A percentile compares a stretch with the other conserved stretches of the same genome.
Evolutionary conservation across 2,113 vertebrate species (phyloP).

Genomic region (Gopherus evgoodei): DNA sequence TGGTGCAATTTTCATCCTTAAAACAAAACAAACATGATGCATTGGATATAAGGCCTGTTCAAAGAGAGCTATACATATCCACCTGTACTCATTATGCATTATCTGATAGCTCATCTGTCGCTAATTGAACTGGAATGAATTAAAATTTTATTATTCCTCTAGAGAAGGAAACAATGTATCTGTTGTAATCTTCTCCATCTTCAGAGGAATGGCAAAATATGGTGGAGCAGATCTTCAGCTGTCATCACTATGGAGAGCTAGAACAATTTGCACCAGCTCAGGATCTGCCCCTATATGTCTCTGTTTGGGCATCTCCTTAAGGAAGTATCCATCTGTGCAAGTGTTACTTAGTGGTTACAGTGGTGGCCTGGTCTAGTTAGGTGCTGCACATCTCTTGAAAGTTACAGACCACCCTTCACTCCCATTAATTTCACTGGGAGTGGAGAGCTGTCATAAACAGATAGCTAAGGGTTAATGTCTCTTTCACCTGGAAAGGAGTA

Average conservation of each 20-base stretch:
- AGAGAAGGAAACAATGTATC: neutral
- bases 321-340: rapidly evolving
- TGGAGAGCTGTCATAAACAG: neutral
- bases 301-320: rapidly evolving
- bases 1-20: neutral
- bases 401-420: neutral
- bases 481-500: too few species aligned
- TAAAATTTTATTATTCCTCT: neutral
- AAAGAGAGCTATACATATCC: neutral
- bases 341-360: neutral
- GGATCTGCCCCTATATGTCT: rapidly evolving
- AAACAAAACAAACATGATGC: too few species aligned
- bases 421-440: neutral
- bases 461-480: too few species aligned
- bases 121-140: neutral
- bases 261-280: neutral
- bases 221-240: too few species aligned
- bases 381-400: neutral
- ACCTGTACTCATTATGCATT: neutral
- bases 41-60: neutral
- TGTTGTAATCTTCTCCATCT: neutral
- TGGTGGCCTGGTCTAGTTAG: neutral
- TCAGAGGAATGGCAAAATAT: neutral
- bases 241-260: neutral
- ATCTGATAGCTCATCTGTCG: neutral